These are phyloP conservation scores for Drosophila dunni DNA, from an alignment of 1,140 invertebrate genomes.

Conservation along the genomic window DNA sequence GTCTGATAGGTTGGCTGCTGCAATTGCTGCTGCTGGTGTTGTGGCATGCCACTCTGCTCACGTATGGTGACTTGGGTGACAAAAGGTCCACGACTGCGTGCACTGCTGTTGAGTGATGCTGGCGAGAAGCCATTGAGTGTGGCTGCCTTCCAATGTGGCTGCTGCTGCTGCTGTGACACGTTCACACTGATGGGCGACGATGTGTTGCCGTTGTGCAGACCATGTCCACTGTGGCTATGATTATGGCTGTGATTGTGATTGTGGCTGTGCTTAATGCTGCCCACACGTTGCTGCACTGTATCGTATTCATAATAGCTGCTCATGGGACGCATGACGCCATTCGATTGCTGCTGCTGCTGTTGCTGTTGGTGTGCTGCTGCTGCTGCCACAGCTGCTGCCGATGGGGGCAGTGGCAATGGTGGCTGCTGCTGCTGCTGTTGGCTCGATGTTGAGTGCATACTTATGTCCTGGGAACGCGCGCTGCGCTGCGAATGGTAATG, in stretches of 20 bases:
- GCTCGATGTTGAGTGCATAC: constrained; percentile 61
- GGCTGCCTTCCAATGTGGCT: constrained; percentile 76
- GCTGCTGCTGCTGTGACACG: constrained; percentile 27
- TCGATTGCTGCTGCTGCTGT: constrained; percentile 18
- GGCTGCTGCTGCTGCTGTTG: constrained; percentile 23
- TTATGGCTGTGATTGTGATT: constrained; percentile 30
- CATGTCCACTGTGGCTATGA: constrained; percentile 7
- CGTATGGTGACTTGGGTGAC: constrained; percentile 86
- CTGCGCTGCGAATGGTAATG: constrained; percentile 91
- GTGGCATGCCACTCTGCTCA: constrained; percentile 58
- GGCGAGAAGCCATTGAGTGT: constrained; percentile 75
- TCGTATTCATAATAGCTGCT: constrained; percentile 94
- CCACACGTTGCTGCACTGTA: constrained; percentile 87
- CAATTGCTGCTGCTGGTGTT: constrained; percentile 40
- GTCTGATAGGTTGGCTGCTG: constrained; percentile 77
- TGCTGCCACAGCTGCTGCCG: constrained; percentile 12
- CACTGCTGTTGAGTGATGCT: constrained; percentile 73
- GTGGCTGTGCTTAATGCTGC: constrained; percentile 81
- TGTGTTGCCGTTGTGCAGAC: constrained; percentile 34
- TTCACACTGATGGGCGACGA: constrained; percentile 73
- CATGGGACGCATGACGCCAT: constrained; percentile 86
- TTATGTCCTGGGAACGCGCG: constrained; percentile 87
- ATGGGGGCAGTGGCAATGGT: constrained; percentile 19
- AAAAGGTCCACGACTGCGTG: constrained; percentile 86
- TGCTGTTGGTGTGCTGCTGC: constrained; percentile 15